Evolutionary conservation across 2,113 vertebrate species (phyloP).

Genomic region (Nanorana parkeri): DNA sequence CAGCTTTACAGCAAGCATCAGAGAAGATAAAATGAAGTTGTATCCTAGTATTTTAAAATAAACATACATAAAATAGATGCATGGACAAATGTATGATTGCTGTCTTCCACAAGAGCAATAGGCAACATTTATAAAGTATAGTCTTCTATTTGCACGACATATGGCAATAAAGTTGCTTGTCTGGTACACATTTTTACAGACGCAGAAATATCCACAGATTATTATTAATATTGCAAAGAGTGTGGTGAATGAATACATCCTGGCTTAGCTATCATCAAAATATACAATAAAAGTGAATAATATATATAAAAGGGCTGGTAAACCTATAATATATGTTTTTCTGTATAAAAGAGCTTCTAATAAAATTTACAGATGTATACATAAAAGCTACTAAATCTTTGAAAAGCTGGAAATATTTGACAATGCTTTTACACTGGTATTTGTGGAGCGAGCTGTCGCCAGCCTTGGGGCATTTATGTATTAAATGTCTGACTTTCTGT

Average conservation of each 20-base stretch:
- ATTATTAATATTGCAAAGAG: neutral
- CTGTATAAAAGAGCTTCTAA: neutral
- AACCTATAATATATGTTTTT: neutral
- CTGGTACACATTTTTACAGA: neutral
- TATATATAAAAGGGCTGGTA: neutral
- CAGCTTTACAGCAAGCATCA: neutral
- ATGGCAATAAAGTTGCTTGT: slow-evolving; percentile 1
- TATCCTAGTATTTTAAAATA: slow-evolving; percentile 4
- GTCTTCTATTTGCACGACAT: neutral
- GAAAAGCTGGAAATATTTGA: no score
- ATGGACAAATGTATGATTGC: neutral
- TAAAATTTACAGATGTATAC: no score
- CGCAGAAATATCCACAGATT: neutral
- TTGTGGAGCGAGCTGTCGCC: no score
- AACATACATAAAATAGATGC: neutral
- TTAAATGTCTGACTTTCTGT: no score
- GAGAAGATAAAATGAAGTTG: neutral
- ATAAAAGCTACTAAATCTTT: no score
- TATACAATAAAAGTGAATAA: no score
- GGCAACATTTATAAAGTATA: neutral
- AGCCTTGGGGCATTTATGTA: no score
- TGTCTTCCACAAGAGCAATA: neutral
- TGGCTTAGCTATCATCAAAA: no score
- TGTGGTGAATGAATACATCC: neutral
- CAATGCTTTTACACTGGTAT: no score